phyloP scores from a whole-genome alignment of 2,888 invertebrate species.

The Chrysotoxum bicinctum region DNA sequence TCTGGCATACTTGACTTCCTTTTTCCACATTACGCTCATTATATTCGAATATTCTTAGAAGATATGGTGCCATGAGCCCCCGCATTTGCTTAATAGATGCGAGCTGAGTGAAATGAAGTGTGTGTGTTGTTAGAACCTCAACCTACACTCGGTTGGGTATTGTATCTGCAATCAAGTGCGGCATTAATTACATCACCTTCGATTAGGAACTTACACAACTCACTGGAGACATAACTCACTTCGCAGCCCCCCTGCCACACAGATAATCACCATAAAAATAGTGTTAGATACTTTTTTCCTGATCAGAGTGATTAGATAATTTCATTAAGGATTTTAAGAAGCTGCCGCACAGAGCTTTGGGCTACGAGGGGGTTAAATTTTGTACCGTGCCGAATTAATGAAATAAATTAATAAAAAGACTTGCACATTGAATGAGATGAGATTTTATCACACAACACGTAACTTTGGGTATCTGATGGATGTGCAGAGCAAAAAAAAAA shows the following conservation, averaged over 20 bases:
- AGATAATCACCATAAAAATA: conserved; percentile 15
- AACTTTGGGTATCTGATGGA: conserved; percentile 51
- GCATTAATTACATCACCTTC: conserved; percentile 73
- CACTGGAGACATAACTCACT: conserved; percentile 44
- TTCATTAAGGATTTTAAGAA: conserved; percentile 62
- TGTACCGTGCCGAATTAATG: conserved; percentile 56
- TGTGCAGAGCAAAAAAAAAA: background rate
- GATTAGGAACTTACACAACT: conserved; percentile 66
- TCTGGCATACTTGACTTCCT: conserved; percentile 47
- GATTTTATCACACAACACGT: conserved; percentile 69
- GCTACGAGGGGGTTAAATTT: conserved; percentile 20
- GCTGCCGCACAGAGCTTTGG: background rate
- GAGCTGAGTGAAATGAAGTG: background rate
- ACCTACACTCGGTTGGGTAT: conserved; percentile 7
- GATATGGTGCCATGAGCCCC: background rate
- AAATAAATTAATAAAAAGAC: conserved; percentile 72
- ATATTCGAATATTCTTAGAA: conserved; percentile 41
- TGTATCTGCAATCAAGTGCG: conserved; percentile 61
- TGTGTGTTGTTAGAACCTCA: conserved; percentile 21
- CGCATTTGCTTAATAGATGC: background rate
- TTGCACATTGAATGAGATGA: conserved; percentile 65
- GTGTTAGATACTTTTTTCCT: conserved; percentile 27
- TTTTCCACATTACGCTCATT: conserved; percentile 49
- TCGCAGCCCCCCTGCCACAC: background rate
- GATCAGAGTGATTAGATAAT: conserved; percentile 69